Base-by-base conservation (phyloP, 2,888 invertebrate genomes). In the Orthosia incerta region DNA sequence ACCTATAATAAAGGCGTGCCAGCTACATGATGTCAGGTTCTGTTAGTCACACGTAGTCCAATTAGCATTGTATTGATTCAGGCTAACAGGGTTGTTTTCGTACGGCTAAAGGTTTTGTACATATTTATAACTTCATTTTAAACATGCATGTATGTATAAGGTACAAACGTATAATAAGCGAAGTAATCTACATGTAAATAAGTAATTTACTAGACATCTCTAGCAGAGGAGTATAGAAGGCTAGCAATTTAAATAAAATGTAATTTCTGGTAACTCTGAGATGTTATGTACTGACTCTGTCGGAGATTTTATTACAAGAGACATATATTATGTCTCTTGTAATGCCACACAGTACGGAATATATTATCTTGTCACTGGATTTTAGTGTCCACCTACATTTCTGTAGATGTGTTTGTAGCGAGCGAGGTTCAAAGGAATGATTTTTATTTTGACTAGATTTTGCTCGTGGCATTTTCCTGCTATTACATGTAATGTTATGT, bases 181-280 rank as follows among this genome's bases (percentile, higher is more conserved):
- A 55, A 77, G 64, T 61, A 59, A 80, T 80, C 71, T 80, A 70
- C 73, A 80, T 81, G 60, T 77, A 70, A 80, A 80, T 81, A 70
- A 71, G 65, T 66, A 48, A 59, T 76, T 68, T 69, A 68, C 45
- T 53, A 51, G 48, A 71, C 68, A 56, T 60, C 55, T 67, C 50
- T 61, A 20, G 53, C 56, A 60, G 18, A 50, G 51, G 45, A 77
- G 50, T 66, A 76, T 63, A 57, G 59, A 57, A 53, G 59, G 46
- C 13, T 66, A 50, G 59, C 62, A 62, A 69, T 80, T 71, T 69
- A 55, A 69, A 80, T 76, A 71, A 68, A 75, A 75, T 63, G 20
- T 64, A 61, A 70, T 75, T 71, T 67, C 50, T 79, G 51, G 53
- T 55, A 79, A 65, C 65, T 48, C 63, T 64, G 67, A 56, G 63